Conservation (phyloP, 2,888 invertebrate genomes). For the Ctena decussata region DNA sequence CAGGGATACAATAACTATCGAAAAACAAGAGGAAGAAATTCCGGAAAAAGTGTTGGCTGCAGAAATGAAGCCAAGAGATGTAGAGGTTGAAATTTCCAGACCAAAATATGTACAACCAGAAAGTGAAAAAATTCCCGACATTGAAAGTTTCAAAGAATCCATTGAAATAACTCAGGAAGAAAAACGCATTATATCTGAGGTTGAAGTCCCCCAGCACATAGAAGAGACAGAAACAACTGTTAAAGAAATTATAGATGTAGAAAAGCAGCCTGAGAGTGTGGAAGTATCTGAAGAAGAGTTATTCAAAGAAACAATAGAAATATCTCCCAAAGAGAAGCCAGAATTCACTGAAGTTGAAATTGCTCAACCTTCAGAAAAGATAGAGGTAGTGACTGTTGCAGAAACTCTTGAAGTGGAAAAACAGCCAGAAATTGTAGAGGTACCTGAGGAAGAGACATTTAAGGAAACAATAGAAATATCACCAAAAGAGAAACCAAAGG, state of each 20-base stretch:
- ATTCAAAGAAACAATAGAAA: constrained; percentile 46
- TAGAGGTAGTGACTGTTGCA: neutral
- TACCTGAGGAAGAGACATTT: constrained; percentile 19
- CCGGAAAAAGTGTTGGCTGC: constrained; percentile 7
- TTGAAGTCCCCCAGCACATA: neutral
- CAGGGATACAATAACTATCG: constrained; percentile 31
- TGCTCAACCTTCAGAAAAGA: constrained; percentile 10
- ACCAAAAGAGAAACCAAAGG: constrained; percentile 13
- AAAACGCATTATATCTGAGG: neutral
- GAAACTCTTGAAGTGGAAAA: constrained; percentile 18
- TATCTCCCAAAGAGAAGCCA: constrained; percentile 33
- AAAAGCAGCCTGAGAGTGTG: neutral
- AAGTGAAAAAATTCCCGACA: neutral
- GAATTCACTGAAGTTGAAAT: constrained; percentile 39
- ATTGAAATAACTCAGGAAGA: constrained; percentile 8
- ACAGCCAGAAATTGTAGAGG: neutral
- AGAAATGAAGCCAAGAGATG: neutral
- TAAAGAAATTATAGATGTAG: neutral
- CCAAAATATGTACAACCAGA: neutral
- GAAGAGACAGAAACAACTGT: neutral
- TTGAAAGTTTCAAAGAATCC: neutral
- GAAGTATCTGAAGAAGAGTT: neutral
- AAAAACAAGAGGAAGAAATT: constrained; percentile 25
- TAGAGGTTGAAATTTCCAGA: neutral
- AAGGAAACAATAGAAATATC: constrained; percentile 22